Conservation (phyloP, 2,113 vertebrate genomes). For the Microtus montanus region DNA sequence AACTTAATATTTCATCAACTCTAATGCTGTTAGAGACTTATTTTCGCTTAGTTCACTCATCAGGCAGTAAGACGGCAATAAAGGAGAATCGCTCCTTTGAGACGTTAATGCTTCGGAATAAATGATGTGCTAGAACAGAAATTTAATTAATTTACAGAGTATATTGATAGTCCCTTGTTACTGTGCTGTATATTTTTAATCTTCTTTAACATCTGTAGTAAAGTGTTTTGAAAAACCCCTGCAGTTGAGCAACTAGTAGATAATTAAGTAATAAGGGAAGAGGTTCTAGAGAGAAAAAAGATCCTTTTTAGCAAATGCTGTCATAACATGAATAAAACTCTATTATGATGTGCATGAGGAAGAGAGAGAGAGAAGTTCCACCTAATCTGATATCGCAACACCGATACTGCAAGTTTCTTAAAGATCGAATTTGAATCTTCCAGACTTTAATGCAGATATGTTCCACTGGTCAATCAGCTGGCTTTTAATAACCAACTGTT, state of each 20-base stretch:
- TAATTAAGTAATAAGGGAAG: constrained; percentile 91
- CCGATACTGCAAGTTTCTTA: constrained; percentile 20
- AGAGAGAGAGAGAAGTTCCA: constrained; percentile 10
- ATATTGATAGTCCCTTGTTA: constrained; percentile 99
- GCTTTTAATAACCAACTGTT: constrained; percentile 8
- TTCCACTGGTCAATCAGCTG: constrained; percentile 33
- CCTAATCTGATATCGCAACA: constrained; percentile 65
- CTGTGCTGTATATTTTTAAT: constrained; percentile 98
- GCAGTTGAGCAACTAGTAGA: constrained; percentile 90
- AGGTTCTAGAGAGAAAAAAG: constrained; percentile 85
- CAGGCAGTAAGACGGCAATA: constrained; percentile 98
- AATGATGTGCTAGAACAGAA: constrained; percentile 99
- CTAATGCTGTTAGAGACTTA: constrained; percentile 98
- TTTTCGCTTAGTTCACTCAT: constrained; percentile 98
- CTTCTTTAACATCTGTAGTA: constrained; percentile 98
- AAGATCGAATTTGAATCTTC: constrained; percentile 27
- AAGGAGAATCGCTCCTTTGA: constrained; percentile 98
- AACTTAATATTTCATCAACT: constrained; percentile 97
- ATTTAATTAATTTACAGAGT: constrained; percentile 99
- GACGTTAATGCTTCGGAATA: constrained; percentile 97
- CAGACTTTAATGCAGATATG: constrained; percentile 27
- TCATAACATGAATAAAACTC: constrained; percentile 82
- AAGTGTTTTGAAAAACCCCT: constrained; percentile 90
- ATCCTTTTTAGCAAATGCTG: constrained; percentile 83
- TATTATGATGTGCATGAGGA: constrained; percentile 75